These are phyloP conservation scores for Percina caprodes DNA, from an alignment of 2,113 vertebrate species.

Conservation along the genomic window DNA sequence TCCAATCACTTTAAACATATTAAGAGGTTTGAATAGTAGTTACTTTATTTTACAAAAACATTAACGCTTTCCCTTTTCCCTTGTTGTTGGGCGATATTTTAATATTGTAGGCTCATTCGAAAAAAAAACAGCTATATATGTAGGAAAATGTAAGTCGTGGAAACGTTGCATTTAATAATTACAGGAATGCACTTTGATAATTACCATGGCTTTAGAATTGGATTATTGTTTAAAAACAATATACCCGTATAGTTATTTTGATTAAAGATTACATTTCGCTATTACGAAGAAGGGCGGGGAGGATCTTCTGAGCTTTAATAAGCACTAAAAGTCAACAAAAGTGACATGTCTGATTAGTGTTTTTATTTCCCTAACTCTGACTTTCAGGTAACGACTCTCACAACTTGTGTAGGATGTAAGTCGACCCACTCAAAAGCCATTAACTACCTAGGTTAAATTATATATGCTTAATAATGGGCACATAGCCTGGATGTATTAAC, in stretches of 20 bases:
- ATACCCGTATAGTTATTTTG: neutral
- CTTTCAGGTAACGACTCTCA: slow-evolving; percentile 6
- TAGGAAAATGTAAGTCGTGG: neutral
- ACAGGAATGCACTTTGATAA: too few species aligned
- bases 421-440: neutral
- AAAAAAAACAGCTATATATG: neutral
- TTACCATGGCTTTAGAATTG: neutral
- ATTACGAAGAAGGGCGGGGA: too few species aligned
- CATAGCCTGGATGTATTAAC: too few species aligned
- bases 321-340: neutral
- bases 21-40: neutral
- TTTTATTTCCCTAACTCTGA: accelerated
- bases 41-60: neutral
- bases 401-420: neutral
- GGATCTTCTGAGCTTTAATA: neutral
- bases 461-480: accelerated
- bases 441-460: accelerated
- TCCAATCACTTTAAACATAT: neutral
- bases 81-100: neutral
- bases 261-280: neutral
- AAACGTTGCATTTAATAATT: neutral
- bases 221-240: neutral
- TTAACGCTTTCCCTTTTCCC: neutral
- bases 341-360: too few species aligned
- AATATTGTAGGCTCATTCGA: accelerated